Conservation (phyloP, 2,888 invertebrate species). For the Drosophila borealis region DNA sequence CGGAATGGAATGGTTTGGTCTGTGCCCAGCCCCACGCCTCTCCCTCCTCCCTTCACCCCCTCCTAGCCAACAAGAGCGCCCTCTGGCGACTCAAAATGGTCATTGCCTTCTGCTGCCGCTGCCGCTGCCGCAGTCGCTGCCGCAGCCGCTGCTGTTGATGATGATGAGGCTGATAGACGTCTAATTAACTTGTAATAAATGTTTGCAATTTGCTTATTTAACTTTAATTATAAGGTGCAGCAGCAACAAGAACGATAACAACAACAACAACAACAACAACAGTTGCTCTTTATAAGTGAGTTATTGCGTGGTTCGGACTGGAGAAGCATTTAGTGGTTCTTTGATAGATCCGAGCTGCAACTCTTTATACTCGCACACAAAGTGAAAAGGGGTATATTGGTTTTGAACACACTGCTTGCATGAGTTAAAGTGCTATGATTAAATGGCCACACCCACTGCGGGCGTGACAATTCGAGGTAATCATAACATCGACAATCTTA, state of each 20-base stretch:
- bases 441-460: too few relatives aligned
- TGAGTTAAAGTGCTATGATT: too few relatives aligned
- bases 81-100: slow-evolving; percentile 13
- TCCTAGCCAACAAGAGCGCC: not conserved
- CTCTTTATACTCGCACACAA: too few relatives aligned
- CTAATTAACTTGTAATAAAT: slow-evolving; percentile 81
- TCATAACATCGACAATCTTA: too few relatives aligned
- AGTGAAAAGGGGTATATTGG: too few relatives aligned
- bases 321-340: slow-evolving; percentile 13
- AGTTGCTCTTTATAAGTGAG: slow-evolving; percentile 42
- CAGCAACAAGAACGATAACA: slow-evolving; percentile 24
- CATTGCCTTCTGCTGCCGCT: slow-evolving; percentile 15
- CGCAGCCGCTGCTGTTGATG: slow-evolving; percentile 46
- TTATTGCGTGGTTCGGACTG: slow-evolving; percentile 52
- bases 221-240: slow-evolving; percentile 73
- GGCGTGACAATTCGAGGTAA: too few relatives aligned
- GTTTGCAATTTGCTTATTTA: slow-evolving; percentile 78
- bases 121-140: slow-evolving; percentile 8
- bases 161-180: slow-evolving; percentile 74
- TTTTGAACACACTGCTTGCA: too few relatives aligned
- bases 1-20: slow-evolving; percentile 55
- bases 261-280: slow-evolving; percentile 24
- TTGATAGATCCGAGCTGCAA: not conserved
- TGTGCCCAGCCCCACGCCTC: slow-evolving; percentile 8
- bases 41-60: not conserved